Evolutionary conservation across 1,140 invertebrate species (phyloP).

Genomic region (Achatina immaculata): DNA sequence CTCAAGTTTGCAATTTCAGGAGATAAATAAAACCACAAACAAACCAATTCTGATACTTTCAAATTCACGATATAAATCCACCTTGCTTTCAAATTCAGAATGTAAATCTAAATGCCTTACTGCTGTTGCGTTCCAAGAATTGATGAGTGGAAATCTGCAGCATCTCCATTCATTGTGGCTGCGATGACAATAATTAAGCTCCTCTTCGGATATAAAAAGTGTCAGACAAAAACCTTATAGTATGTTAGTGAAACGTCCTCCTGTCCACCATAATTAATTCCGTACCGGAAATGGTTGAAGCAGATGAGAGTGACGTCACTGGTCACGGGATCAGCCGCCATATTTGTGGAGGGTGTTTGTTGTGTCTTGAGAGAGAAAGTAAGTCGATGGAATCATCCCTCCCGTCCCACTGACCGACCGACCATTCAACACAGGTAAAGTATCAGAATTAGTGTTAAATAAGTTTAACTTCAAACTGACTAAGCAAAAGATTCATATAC

Average conservation of each 20-base stretch:
- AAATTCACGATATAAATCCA: no score
- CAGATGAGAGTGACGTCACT: constrained; percentile 48
- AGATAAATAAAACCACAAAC: no score
- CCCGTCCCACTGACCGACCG: background rate
- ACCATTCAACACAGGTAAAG: background rate
- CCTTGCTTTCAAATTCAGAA: no score
- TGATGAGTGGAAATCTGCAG: constrained; percentile 72
- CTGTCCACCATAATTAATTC: background rate
- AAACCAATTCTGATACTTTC: no score
- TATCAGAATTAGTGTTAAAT: no score
- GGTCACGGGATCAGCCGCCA: constrained; percentile 60
- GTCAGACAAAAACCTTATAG: no score
- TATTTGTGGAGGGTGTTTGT: constrained; percentile 52
- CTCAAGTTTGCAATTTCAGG: no score
- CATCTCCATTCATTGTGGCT: constrained; percentile 23
- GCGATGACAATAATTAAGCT: background rate
- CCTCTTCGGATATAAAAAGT: no score
- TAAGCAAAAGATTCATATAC: no score
- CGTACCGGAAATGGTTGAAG: background rate
- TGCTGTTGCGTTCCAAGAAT: constrained; percentile 85
- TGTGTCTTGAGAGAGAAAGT: constrained; percentile 13
- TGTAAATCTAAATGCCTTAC: constrained; percentile 72
- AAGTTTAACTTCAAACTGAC: no score
- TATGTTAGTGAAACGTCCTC: background rate
- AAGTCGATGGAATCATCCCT: background rate